phyloP scores from a whole-genome alignment of 2,113 vertebrate genomes.

The Tragelaphus strepsiceros region DNA sequence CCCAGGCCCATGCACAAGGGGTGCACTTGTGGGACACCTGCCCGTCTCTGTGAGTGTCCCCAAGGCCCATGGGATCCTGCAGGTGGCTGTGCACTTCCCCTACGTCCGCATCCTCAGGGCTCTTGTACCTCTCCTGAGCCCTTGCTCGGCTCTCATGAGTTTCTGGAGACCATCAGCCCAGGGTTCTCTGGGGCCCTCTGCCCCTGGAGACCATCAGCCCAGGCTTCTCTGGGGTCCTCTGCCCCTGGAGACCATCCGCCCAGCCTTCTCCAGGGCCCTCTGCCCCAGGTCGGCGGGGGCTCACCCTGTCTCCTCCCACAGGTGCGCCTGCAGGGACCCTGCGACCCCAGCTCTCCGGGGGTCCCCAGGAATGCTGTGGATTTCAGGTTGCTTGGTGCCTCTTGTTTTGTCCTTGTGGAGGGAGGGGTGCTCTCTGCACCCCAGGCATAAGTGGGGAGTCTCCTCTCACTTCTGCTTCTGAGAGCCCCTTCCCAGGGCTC shows the following conservation, averaged over 20 bases:
- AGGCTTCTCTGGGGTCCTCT: no score
- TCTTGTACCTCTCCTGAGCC: no score
- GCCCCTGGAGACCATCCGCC: not conserved
- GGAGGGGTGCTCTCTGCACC: accelerated
- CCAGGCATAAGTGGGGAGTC: accelerated
- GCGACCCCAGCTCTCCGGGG: not conserved
- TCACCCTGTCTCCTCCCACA: accelerated
- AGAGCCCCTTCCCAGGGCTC: not conserved
- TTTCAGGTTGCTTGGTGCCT: not conserved
- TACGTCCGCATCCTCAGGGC: accelerated
- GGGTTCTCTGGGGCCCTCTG: not conserved
- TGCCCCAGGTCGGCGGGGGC: not conserved
- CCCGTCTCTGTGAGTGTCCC: not conserved
- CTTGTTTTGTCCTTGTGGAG: not conserved
- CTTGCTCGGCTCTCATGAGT: accelerated
- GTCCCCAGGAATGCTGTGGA: not conserved
- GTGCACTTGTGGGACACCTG: accelerated
- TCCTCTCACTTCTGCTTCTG: not conserved
- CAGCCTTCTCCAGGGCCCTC: no score
- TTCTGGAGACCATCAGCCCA: no score
- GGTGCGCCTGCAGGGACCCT: not conserved
- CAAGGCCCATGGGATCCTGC: not conserved
- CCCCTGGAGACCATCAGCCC: not conserved
- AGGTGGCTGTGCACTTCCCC: not conserved
- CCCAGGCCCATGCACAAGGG: not conserved